These are phyloP conservation scores for Ciconia nigra DNA, from an alignment of 2,797 vertebrate species.

Conservation along the genomic window DNA sequence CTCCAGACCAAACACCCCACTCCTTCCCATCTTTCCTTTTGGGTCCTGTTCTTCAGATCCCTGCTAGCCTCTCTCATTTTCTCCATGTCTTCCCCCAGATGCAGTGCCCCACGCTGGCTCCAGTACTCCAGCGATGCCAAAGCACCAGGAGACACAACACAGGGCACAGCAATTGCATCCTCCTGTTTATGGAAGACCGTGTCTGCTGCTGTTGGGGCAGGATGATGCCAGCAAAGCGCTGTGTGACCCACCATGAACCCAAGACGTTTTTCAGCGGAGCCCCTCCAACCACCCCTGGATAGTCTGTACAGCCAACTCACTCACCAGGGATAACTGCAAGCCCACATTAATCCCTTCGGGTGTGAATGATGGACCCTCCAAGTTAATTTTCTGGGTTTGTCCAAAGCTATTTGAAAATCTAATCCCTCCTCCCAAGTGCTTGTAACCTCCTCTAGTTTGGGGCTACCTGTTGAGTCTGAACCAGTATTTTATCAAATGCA, in stretches of 20 bases:
- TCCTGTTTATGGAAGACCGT: not conserved
- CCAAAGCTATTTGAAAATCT: not conserved
- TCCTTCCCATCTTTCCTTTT: not conserved
- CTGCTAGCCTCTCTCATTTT: not conserved
- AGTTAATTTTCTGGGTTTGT: not conserved
- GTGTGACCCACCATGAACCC: not conserved
- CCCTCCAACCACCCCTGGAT: not conserved
- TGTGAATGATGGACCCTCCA: not conserved
- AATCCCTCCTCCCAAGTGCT: not conserved
- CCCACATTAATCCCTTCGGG: rapidly evolving
- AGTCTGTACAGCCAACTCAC: not conserved
- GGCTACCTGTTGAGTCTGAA: not conserved
- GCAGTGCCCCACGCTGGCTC: not conserved
- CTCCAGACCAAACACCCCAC: not conserved
- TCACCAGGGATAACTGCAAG: not conserved
- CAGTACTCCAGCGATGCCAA: not conserved
- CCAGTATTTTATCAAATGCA: not conserved
- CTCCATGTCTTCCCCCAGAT: not conserved
- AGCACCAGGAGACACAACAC: not conserved
- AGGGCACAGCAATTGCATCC: not conserved
- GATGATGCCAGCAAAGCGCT: not conserved
- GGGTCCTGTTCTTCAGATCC: not conserved
- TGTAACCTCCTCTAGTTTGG: not conserved
- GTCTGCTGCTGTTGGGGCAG: not conserved
- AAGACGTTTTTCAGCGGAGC: not conserved